Base-by-base conservation (phyloP, 1,140 invertebrate species). In the Orussus abietinus region DNA sequence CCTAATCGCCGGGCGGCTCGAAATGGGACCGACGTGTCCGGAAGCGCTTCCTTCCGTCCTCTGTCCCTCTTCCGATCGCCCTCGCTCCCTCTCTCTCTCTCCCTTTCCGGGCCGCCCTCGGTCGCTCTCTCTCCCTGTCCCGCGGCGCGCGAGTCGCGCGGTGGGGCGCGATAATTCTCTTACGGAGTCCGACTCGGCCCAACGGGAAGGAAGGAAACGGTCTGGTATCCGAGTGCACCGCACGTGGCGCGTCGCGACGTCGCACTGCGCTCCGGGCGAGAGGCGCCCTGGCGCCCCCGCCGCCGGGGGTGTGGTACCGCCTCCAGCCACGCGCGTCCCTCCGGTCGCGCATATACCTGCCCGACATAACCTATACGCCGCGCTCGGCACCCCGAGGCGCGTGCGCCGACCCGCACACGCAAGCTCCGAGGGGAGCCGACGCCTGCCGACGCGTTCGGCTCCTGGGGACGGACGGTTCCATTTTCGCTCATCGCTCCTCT, bases 231-330 rank as follows among this genome's bases (percentile, higher is more conserved):
- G 36, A 50, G 35, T 54, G 58, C 41, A 62, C 69, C 61, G 66
- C 70, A 70, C 69, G 66, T 73, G 70, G 68, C 65, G 67, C 70
- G 61, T 70, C 64, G 67, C 70, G 65, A 73, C 65, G 64, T 71
- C 67, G 67, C 67, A 72, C 70, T 73, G 69, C 55, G 70, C 70
- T 72, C 52, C 52, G 58, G 70, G 66, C 66, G 29, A 66, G 46
- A 61, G 53, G 61, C 65, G 59, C 59, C 62, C 57, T 52, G 63
- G 57, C 62, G 53, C 61, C 60, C 55, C 58, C 31, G 41, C 43
- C 41, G 33, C 55, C 56, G 59, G 60, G 62, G 62, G 63, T 68
- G 62, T 65, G 65, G 65, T 67, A 63, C 62, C 66, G 66, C 66
- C 66, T 68, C 64, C 57, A 68, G 65, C 66, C 55, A 57, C 61